A percentile compares a stretch with the other conserved stretches of the same genome.
Conservation (phyloP, 1,140 invertebrate species). For the Elysia chlorotica region DNA sequence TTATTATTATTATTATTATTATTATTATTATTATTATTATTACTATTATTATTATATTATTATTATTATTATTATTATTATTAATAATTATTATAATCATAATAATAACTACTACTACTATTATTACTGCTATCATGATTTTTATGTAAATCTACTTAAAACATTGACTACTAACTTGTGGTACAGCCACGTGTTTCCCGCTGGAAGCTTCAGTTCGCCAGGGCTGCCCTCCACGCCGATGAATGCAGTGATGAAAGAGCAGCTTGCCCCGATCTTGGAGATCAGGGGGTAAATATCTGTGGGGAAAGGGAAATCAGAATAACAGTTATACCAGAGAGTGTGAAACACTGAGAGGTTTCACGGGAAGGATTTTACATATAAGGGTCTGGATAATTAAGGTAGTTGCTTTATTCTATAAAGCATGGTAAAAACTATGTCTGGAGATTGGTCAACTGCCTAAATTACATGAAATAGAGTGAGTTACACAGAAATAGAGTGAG, state of each 20-base stretch:
- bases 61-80: neutral
- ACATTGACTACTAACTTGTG: constrained; percentile 36
- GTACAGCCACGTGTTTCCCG: constrained; percentile 59
- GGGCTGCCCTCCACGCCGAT: constrained; percentile 56
- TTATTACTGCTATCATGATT: constrained; percentile 4
- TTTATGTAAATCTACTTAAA: neutral
- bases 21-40: neutral
- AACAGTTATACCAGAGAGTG: too few species aligned
- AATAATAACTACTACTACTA: neutral
- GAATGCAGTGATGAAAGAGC: constrained; percentile 55
- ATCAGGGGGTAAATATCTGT: constrained; percentile 48
- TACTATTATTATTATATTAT: constrained; percentile 8
- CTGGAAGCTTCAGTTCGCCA: constrained; percentile 54
- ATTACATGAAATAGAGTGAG: too few species aligned
- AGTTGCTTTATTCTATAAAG: too few species aligned
- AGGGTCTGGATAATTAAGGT: too few species aligned
- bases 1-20: neutral
- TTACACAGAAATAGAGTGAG: too few species aligned
- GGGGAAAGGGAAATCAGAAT: too few species aligned
- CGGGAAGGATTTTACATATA: too few species aligned
- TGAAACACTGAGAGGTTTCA: too few species aligned
- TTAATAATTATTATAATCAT: neutral
- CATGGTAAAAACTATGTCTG: too few species aligned
- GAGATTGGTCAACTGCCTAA: too few species aligned
- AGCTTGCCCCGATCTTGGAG: constrained; percentile 38